A percentile compares a stretch with the other conserved stretches of the same genome.
These are phyloP conservation scores for Pseudorhiza aurosa DNA, from an alignment of 30 jellyfish, hydroid and myxozoan genomes.

Conservation along the genomic window DNA sequence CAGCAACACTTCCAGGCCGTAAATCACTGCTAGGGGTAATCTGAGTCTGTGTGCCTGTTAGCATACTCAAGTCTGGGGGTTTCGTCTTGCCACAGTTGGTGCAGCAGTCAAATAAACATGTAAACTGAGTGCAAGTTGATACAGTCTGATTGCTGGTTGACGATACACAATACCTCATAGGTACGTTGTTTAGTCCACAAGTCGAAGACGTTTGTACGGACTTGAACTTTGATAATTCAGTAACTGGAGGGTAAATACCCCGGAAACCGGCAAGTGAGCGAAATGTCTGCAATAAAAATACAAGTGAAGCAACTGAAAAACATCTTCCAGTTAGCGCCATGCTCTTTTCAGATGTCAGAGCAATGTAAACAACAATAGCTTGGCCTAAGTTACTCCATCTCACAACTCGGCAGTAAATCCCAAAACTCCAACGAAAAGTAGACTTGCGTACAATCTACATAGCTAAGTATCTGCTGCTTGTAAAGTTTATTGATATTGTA, in stretches of 20 bases:
- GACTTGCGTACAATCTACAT: no score
- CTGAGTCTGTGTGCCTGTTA: constrained; percentile 26
- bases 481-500: no score
- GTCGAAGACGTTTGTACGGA: constrained; percentile 75
- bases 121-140: constrained; percentile 71
- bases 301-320: no score
- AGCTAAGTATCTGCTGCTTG: no score
- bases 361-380: no score
- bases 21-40: constrained; percentile 31
- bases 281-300: neutral
- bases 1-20: constrained; percentile 66
- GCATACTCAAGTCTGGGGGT: constrained; percentile 57
- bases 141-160: constrained; percentile 49
- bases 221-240: constrained; percentile 76
- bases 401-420: no score
- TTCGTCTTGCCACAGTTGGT: constrained; percentile 76
- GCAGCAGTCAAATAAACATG: constrained; percentile 84
- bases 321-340: no score
- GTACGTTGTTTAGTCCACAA: constrained; percentile 77
- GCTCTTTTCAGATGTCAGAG: no score
- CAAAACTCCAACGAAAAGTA: no score
- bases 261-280: neutral
- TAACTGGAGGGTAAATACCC: constrained; percentile 88
- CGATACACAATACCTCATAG: constrained; percentile 80
- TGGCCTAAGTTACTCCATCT: no score